phyloP scores from a whole-genome alignment of 2,113 vertebrate species.

The Brachyhypopomus gauderio region DNA sequence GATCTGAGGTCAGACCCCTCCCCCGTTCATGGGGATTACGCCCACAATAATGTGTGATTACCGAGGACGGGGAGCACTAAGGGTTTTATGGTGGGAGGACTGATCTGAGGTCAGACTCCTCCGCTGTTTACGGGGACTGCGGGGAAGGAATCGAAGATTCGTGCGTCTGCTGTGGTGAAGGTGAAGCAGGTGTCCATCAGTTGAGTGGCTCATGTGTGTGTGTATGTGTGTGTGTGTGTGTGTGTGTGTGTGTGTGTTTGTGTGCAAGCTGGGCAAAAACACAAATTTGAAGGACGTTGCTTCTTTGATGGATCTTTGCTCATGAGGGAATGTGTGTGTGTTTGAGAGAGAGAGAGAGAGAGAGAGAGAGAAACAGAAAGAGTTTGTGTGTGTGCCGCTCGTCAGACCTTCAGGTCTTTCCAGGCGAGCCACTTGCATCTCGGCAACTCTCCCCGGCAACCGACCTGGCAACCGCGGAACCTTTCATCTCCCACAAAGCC shows the following conservation, averaged over 20 bases:
- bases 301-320: background rate
- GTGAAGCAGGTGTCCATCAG: too few species aligned
- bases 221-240: slow-evolving; percentile 24
- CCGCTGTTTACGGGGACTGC: too few species aligned
- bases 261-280: background rate
- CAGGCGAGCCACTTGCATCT: slow-evolving; percentile 30
- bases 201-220: background rate
- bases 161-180: too few species aligned
- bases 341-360: background rate
- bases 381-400: background rate
- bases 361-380: too few species aligned
- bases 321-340: background rate
- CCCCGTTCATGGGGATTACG: too few species aligned
- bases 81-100: too few species aligned
- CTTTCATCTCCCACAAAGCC: slow-evolving; percentile 58
- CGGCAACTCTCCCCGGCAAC: slow-evolving; percentile 42
- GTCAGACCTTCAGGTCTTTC: slow-evolving; percentile 22
- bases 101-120: too few species aligned
- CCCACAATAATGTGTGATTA: too few species aligned
- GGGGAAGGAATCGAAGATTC: too few species aligned
- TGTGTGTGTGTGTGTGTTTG: slow-evolving; percentile 18
- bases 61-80: too few species aligned
- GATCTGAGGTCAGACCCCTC: too few species aligned
- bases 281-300: background rate
- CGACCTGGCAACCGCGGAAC: slow-evolving; percentile 17